A percentile compares a stretch with the other conserved stretches of the same genome.
Conservation (phyloP, 2,888 invertebrate genomes). For the Eurois occulta region DNA sequence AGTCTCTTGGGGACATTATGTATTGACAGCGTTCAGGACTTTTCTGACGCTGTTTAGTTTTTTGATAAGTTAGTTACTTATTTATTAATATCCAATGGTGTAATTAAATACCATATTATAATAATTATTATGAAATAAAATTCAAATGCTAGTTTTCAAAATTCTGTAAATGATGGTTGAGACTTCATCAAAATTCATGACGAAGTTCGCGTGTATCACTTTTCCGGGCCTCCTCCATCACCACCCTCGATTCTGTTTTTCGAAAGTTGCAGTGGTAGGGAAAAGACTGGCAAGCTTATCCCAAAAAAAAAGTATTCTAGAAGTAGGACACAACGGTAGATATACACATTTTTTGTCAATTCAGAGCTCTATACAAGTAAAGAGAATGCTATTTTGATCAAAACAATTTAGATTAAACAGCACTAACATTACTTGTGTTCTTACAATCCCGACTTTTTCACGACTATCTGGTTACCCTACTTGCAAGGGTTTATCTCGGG, state of each 20-base stretch:
- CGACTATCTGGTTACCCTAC: conserved; percentile 40
- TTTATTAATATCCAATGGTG: too few species aligned
- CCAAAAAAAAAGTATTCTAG: not conserved
- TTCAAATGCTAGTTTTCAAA: too few species aligned
- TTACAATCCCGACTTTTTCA: conserved; percentile 16
- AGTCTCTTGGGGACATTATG: not conserved
- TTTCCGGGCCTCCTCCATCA: not conserved
- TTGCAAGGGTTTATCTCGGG: conserved; percentile 51
- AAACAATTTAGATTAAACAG: not conserved
- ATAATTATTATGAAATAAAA: too few species aligned
- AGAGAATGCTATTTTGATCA: not conserved
- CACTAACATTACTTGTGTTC: not conserved
- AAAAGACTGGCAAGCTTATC: not conserved
- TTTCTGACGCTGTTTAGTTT: too few species aligned
- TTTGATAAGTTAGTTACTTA: too few species aligned
- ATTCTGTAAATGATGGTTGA: too few species aligned
- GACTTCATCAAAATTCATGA: not conserved
- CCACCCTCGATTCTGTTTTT: not conserved
- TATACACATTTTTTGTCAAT: not conserved
- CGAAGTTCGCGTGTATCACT: too few species aligned
- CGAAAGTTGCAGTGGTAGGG: not conserved
- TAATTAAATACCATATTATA: too few species aligned
- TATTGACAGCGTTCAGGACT: not conserved
- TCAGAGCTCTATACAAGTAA: not conserved
- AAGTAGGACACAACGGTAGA: not conserved